These are phyloP conservation scores for Drosophila subpulchrella DNA, from an alignment of 1,140 invertebrate genomes.

Conservation along the genomic window DNA sequence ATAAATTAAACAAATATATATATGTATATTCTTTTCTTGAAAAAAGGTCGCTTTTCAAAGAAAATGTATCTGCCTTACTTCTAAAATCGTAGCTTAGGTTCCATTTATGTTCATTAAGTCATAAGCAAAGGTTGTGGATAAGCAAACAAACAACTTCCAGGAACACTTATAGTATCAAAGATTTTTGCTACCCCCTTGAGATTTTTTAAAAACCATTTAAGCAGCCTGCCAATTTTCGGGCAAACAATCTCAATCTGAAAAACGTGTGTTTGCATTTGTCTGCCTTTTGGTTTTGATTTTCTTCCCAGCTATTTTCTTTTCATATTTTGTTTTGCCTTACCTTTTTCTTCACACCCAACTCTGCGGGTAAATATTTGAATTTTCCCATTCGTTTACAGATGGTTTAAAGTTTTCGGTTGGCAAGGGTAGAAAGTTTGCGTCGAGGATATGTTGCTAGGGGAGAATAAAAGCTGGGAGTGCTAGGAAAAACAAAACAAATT, in stretches of 20 bases:
- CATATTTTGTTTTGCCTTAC: slow-evolving; percentile 16
- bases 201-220: slow-evolving; percentile 6
- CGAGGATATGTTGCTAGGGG: slow-evolving; percentile 18
- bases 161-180: slow-evolving; percentile 4
- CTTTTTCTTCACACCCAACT: slow-evolving; percentile 47
- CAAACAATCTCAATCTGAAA: slow-evolving; percentile 22
- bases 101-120: slow-evolving; percentile 30
- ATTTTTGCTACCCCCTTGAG: not conserved
- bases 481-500: not conserved
- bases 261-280: slow-evolving; percentile 64
- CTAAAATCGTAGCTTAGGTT: not conserved
- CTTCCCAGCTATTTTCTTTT: slow-evolving; percentile 1
- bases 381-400: slow-evolving; percentile 42
- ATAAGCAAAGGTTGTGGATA: slow-evolving; percentile 45
- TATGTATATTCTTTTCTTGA: no score
- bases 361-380: slow-evolving; percentile 66
- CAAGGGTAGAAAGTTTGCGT: slow-evolving; percentile 20
- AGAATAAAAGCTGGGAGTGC: not conserved
- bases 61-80: not conserved
- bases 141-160: slow-evolving; percentile 18
- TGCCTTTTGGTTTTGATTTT: slow-evolving; percentile 42
- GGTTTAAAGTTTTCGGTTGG: slow-evolving; percentile 10
- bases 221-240: slow-evolving; percentile 17
- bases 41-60: no score
- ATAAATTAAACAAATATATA: no score